Evolutionary conservation across 2,113 vertebrate genomes (phyloP), one percentile per base, ranked within the genome.

Genomic region (Chlamydotis undulata): DNA sequence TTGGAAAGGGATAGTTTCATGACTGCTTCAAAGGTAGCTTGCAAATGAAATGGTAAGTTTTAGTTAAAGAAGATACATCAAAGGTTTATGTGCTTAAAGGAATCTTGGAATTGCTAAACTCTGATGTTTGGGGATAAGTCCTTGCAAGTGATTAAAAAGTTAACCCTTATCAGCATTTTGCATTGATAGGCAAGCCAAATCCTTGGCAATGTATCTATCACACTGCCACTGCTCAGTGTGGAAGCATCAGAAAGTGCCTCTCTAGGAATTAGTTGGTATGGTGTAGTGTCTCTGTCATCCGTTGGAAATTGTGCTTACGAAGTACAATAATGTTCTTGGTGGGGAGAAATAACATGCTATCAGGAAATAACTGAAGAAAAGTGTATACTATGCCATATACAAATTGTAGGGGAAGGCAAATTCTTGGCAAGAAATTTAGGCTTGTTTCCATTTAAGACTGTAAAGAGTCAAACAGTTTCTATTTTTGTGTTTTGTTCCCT

Each of bases 321-420:
- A 95, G 90, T 95, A 91, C 57, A 94, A 35, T 83, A 96, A 89
- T 96, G 96, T 95, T 97, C 95, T 93, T 93, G 94, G 84, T 97
- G 83, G 95, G 64, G 81, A 96, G 90, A 97, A 98, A 97, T 97
- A 94, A 89, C 84, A 94, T 96, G 70, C 78, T 97, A 94, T 97
- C 89, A 97, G 87, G 92, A 97, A 90, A 89, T 96, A 97, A 96
- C 96, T 97, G 96, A 94, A 97, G 91, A 97, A 94, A 97, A 84
- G 83, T 94, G 76, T 96, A 87, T 96, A 87, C 84, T 96, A 93
- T 96, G 79, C 78, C 77, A 69, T 94, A 83, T 83, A 97, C 78
- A 97, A 94, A 97, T 98, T 97, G 96, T 94, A 94, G 84, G 89
- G 87, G 90, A 75, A 96, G 87, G 74, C 53, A 95, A 87, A 91